phyloP scores from a whole-genome alignment of 92 coral and sea anemone genomes.

The Paramuricea clavata region DNA sequence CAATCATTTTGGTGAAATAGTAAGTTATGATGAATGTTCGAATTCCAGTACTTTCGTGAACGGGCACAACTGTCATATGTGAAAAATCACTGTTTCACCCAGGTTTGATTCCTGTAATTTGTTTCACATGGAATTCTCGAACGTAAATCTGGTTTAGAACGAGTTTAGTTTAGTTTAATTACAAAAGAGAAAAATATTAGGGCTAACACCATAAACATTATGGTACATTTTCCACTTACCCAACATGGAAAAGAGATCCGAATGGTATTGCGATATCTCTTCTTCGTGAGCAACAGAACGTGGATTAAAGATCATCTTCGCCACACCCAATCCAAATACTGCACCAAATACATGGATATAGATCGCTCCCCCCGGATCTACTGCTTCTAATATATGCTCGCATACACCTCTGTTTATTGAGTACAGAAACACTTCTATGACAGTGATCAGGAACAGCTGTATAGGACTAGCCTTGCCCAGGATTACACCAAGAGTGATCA shows the following conservation, averaged over 20 bases:
- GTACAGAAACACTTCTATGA: slow-evolving; percentile 84
- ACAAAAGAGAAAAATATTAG: too few relatives aligned
- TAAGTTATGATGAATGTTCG: too few relatives aligned
- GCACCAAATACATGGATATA: slow-evolving; percentile 91
- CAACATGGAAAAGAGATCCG: slow-evolving; percentile 87
- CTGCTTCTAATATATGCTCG: slow-evolving; percentile 79
- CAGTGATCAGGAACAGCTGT: slow-evolving; percentile 80
- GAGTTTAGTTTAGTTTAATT: too few relatives aligned
- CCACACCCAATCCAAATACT: slow-evolving; percentile 82
- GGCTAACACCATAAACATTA: too few relatives aligned
- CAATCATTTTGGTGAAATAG: too few relatives aligned
- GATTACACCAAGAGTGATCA: slow-evolving; percentile 86
- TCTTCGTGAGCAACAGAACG: slow-evolving; percentile 90
- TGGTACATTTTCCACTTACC: slow-evolving; percentile 59
- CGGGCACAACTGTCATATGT: too few relatives aligned
- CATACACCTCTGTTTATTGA: slow-evolving; percentile 79
- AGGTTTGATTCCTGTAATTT: too few relatives aligned
- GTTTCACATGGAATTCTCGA: too few relatives aligned
- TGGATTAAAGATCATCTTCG: slow-evolving; percentile 74
- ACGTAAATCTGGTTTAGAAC: too few relatives aligned
- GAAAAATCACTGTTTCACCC: too few relatives aligned
- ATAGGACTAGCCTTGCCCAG: slow-evolving; percentile 93
- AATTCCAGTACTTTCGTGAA: too few relatives aligned
- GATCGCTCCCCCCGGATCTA: slow-evolving; percentile 88
- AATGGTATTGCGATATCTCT: slow-evolving; percentile 88